Percentiles rank a stretch among this genome's conserved stretches.
Conservation (phyloP, 2,113 vertebrate species). For the Pyrgilauda ruficollis region DNA sequence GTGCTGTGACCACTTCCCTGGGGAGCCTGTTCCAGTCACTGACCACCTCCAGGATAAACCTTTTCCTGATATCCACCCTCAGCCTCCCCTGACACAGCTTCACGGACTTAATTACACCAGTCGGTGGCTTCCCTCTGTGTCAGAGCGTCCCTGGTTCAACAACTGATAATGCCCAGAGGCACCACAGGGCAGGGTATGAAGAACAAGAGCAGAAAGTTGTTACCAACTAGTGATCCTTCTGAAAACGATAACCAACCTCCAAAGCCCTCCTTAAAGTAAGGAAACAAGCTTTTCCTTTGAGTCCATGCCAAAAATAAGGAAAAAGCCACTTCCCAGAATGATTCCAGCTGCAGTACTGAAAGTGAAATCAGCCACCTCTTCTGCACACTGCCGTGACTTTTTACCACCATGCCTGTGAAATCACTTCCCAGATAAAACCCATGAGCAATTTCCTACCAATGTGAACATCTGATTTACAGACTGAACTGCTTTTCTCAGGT, state of each 20-base stretch:
- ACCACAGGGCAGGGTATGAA: background rate
- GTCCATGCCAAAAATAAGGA: background rate
- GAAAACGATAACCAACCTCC: background rate
- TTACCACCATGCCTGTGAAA: background rate
- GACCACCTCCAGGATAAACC: background rate
- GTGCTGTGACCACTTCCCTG: background rate
- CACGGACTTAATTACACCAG: background rate
- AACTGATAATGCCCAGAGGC: accelerated
- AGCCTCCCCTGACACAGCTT: background rate
- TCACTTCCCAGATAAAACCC: background rate
- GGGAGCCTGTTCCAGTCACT: background rate
- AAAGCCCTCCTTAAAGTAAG: background rate
- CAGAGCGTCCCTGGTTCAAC: background rate
- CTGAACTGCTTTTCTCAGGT: background rate
- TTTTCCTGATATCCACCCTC: background rate
- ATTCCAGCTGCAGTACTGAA: background rate
- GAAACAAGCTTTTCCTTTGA: background rate
- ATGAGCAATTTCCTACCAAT: background rate
- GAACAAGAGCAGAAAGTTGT: background rate
- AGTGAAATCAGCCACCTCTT: background rate
- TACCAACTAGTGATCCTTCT: background rate
- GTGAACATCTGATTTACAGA: background rate
- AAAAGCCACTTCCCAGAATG: background rate
- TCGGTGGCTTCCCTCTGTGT: background rate
- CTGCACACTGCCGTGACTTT: accelerated